Evolutionary conservation across 2,888 invertebrate genomes (phyloP), one percentile per base, ranked within the genome.

Genomic region (Scaptomyza reducta): DNA sequence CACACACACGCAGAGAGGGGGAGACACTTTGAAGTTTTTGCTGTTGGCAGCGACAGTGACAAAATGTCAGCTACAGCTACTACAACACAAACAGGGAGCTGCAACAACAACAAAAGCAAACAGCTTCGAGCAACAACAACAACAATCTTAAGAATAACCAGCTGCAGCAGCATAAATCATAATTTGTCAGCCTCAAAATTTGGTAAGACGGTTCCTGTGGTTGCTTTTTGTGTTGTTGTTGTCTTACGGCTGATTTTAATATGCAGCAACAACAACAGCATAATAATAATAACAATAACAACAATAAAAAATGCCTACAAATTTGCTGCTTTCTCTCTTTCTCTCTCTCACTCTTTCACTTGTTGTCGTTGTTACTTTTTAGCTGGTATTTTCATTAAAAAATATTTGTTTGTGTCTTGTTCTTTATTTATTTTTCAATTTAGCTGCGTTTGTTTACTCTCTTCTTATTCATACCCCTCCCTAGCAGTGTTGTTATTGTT

Each of bases 181-280:
- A 80, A 80, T 85, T 87, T 87, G 78, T 87, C 77, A 84, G 74
- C 65, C 67, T 76, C 70, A 40, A 82, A 64, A 85, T 67, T 85
- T 86, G 55, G 85, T 72, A 75, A 77, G 77, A 70, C 83, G 72
- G 72, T 35, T 45, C 27, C 50, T 64, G 57, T 25, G 45, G 38
- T 44, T 33, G 60, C 61, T 54, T 61, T 50, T 58, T 56, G 46
- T 44, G 38, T 9, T 38, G 46, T 45, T 44, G 33, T 10, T 33
- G 4, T 31, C 31, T 31, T 10, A 31, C 11, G 33, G 47, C n/a
- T 66, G 55, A 54, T 51, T 64, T 59, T 50, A 25, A 51, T 44
- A 46, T 11, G 29, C 13, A 35, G 35, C 38, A 40, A 10, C 14
- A 38, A 14, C 27, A 59, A 54, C 35, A n/a, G 2, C n/a, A 56